phyloP scores from a whole-genome alignment of 2,797 vertebrate species.

The Phaenicophaeus curvirostris region DNA sequence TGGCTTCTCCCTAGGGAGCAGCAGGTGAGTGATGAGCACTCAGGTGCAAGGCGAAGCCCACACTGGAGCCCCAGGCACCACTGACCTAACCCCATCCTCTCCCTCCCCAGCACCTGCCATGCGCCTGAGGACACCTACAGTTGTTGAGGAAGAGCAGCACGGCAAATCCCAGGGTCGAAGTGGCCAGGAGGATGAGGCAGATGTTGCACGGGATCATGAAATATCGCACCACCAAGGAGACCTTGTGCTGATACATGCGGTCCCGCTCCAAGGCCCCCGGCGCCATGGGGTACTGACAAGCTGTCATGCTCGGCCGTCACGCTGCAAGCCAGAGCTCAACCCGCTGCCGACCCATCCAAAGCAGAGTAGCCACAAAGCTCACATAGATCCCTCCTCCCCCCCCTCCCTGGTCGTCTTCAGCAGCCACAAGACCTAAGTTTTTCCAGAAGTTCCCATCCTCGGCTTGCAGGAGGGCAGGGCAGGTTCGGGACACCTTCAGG shows the following conservation, averaged over 20 bases:
- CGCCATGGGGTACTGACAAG: constrained; percentile 85
- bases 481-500: neutral
- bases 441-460: constrained; percentile 27
- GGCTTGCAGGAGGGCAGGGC: accelerated
- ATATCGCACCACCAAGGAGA: constrained; percentile 94
- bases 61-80: accelerated
- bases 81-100: neutral
- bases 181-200: constrained; percentile 96
- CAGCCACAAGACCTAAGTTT: neutral
- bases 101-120: neutral
- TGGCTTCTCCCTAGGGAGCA: neutral
- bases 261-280: constrained; percentile 82
- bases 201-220: constrained; percentile 99
- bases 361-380: neutral
- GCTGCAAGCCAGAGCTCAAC: constrained; percentile 39
- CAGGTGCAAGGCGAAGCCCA: accelerated
- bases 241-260: constrained; percentile 90
- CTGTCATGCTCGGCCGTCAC: constrained; percentile 79
- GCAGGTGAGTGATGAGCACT: neutral
- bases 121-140: constrained; percentile 82
- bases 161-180: constrained; percentile 91
- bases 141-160: constrained; percentile 97
- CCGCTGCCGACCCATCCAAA: neutral
- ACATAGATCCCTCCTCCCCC: neutral
- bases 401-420: accelerated